Evolutionary conservation across 2,113 vertebrate genomes (phyloP).

Genomic region (Sturnus vulgaris): DNA sequence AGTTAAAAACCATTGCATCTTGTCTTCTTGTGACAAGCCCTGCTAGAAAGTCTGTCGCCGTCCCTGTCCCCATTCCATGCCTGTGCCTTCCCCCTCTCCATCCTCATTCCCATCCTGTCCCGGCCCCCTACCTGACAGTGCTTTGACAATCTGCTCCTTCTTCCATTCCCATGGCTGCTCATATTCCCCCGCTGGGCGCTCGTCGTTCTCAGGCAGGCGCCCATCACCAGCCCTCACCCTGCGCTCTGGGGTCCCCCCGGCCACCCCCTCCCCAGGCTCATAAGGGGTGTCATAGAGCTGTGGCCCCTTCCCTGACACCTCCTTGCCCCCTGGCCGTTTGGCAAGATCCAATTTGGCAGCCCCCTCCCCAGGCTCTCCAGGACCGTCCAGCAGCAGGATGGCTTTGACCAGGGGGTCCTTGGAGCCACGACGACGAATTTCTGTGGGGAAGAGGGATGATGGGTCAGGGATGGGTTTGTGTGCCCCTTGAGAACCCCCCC

Average conservation of each 20-base stretch:
- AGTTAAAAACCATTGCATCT: background rate
- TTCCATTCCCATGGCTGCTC: constrained; percentile 92
- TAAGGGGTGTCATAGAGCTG: constrained; percentile 79
- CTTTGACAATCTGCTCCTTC: constrained; percentile 84
- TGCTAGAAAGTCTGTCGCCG: background rate
- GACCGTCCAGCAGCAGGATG: constrained; percentile 78
- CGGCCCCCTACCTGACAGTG: constrained; percentile 78
- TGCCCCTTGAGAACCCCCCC: background rate
- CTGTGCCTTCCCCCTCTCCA: background rate
- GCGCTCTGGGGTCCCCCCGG: background rate
- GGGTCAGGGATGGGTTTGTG: background rate
- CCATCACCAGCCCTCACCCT: background rate
- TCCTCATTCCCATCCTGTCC: background rate
- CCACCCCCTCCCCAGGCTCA: constrained; percentile 1
- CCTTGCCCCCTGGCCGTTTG: constrained; percentile 51
- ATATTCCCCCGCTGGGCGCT: constrained; percentile 77
- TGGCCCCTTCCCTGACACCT: background rate
- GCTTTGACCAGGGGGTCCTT: constrained; percentile 89
- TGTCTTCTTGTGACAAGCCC: background rate
- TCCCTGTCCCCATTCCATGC: background rate
- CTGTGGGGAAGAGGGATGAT: constrained; percentile 48
- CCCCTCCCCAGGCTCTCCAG: constrained; percentile 59
- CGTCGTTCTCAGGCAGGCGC: constrained; percentile 73
- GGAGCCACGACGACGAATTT: constrained; percentile 88
- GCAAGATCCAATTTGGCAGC: constrained; percentile 27